These are phyloP conservation scores for Tanaodytes sp. DNA, from an alignment of 2,888 invertebrate species.

Conservation along the genomic window DNA sequence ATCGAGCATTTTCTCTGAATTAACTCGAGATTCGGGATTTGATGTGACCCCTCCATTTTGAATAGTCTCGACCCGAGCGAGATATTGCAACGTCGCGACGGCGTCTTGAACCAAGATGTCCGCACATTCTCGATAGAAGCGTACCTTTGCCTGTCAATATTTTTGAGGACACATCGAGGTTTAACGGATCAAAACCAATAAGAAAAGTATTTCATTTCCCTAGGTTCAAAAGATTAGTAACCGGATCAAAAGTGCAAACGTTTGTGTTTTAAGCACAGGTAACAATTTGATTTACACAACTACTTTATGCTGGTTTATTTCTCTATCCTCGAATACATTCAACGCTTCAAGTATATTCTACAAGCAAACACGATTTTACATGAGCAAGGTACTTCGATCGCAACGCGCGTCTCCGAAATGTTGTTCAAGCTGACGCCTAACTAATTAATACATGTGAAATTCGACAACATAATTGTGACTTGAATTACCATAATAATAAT, in stretches of 20 bases:
- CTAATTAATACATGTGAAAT: too few relatives aligned
- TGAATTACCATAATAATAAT: too few relatives aligned
- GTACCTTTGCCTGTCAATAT: slow-evolving; percentile 63
- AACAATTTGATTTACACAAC: neutral
- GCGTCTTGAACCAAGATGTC: slow-evolving; percentile 58
- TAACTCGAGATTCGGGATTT: neutral
- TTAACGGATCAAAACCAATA: neutral
- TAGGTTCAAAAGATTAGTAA: neutral
- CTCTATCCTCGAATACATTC: neutral
- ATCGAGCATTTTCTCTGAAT: too few relatives aligned
- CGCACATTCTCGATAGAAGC: slow-evolving; percentile 58
- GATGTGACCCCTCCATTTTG: slow-evolving; percentile 47
- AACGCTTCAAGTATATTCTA: neutral
- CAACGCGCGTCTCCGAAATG: too few relatives aligned
- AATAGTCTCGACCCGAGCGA: slow-evolving; percentile 27
- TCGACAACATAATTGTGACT: too few relatives aligned
- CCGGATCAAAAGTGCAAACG: neutral
- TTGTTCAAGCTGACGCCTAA: too few relatives aligned
- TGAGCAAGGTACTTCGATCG: too few relatives aligned
- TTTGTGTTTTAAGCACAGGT: slow-evolving; percentile 14
- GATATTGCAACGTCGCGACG: slow-evolving; percentile 56
- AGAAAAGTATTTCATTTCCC: neutral
- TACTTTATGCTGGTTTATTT: slow-evolving; percentile 29
- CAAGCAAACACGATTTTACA: neutral
- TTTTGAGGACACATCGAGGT: slow-evolving; percentile 35